phyloP scores from a whole-genome alignment of 2,797 vertebrate species.

The Tamandua tetradactyla region DNA sequence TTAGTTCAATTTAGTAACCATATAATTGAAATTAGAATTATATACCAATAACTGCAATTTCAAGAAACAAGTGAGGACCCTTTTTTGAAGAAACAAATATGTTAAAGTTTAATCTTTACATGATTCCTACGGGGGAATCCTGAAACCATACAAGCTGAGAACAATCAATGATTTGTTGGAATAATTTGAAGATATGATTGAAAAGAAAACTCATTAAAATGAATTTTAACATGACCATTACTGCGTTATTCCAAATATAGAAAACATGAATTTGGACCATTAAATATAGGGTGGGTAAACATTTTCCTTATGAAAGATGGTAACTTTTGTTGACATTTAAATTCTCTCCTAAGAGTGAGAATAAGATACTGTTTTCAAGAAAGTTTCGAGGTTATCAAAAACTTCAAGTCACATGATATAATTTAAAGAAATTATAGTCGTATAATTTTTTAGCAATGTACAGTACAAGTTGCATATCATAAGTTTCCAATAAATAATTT shows the following conservation, averaged over 20 bases:
- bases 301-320: background rate
- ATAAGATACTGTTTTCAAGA: background rate
- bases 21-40: conserved; percentile 36
- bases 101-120: conserved; percentile 40
- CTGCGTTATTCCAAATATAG: background rate
- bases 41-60: background rate
- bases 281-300: conserved; percentile 2
- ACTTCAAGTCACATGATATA: background rate
- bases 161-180: background rate
- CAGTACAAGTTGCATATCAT: background rate
- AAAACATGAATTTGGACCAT: conserved; percentile 22
- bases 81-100: conserved; percentile 29
- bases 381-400: background rate
- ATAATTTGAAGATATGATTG: conserved; percentile 26
- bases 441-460: conserved; percentile 7
- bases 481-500: conserved; percentile 21
- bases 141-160: background rate
- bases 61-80: background rate
- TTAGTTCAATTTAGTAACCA: conserved; percentile 38
- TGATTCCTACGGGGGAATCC: background rate
- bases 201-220: conserved; percentile 20
- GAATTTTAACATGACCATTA: background rate
- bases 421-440: background rate
- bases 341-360: background rate
- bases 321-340: conserved; percentile 52